Base-by-base conservation (phyloP, 2,113 vertebrate genomes). In the Narcine bancroftii region DNA sequence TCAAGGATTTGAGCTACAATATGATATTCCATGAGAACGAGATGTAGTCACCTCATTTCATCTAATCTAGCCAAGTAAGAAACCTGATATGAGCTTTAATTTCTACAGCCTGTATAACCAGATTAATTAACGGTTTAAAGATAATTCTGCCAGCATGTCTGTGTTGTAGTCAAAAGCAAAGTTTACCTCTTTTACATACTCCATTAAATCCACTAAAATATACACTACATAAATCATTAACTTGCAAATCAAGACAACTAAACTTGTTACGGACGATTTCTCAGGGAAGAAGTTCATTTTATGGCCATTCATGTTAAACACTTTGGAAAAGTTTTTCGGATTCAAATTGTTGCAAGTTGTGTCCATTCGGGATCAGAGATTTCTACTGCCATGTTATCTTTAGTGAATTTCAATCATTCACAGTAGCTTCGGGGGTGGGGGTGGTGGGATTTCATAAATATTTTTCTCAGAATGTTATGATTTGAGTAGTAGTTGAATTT, bases 201-300 rank as follows among this genome's bases (percentile, higher is more conserved):
- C 24, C 17, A 66, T 39, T 45, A 11, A 65, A 39, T 7, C 56
- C 39, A 45, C 17, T 39, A 42, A n/a, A 69, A 91, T 36, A 39
- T n/a, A 33, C 36, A 7, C 65, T 47, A 63, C 89, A 45, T 91
- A 66, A 91, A 91, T 91, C 89, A 69, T 47, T 69, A 42, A 69
- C 63, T 33, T 42, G 26, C 36, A 63, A 56, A 33, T 21, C 39
- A 39, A 89, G 56, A 36, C 85, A 91, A 66, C 24, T 45, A 42
- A 45, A 66, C 60, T 89, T 36, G 10, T 26, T 24, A 21, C 13
- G 39, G 60, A 66, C 13, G 3, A 69, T 69, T 47, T 69, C 63
- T 53, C 45, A 26, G 53, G 50, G 17, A 56, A 87, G 29, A 60
- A 63, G 17, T 9, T 60, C 33, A 60, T 36, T 6, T 36, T 87